These are phyloP conservation scores for Odocoileus hemionus DNA, from an alignment of 2,113 vertebrate species.

Conservation along the genomic window DNA sequence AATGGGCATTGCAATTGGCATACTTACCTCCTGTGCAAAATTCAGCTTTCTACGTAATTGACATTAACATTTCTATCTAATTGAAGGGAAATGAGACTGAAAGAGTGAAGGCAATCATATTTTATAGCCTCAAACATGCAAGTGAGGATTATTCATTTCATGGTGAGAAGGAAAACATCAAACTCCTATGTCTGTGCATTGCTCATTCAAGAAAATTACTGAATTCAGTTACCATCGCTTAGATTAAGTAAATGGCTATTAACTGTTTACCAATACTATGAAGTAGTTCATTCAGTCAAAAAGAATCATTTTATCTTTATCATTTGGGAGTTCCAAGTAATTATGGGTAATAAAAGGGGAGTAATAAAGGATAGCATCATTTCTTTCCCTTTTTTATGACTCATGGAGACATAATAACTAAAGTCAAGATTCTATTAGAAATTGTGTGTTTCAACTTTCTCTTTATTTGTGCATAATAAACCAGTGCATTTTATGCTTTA, in stretches of 20 bases:
- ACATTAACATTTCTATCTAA: not conserved
- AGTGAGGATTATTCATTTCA: not conserved
- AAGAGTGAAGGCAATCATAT: not conserved
- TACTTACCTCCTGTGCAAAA: not conserved
- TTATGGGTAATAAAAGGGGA: not conserved
- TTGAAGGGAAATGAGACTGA: not conserved
- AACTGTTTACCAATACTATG: not conserved
- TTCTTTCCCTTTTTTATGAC: not conserved
- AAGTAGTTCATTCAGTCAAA: not conserved
- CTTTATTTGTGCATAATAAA: constrained; percentile 68
- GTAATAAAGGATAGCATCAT: not conserved
- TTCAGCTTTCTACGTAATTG: not conserved
- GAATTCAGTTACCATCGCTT: not conserved
- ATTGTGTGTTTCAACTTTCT: constrained; percentile 63
- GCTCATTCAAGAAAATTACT: not conserved
- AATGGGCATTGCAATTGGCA: not conserved
- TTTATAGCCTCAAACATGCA: not conserved
- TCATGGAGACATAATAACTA: constrained; percentile 27
- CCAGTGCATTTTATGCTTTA: constrained; percentile 73
- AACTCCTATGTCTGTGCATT: not conserved
- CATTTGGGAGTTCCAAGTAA: not conserved
- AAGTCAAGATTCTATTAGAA: constrained; percentile 56
- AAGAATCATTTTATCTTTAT: not conserved
- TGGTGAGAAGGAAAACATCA: not conserved
- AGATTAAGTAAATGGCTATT: not conserved